phyloP scores from a whole-genome alignment of 2,797 vertebrate genomes.

The Labeo calbasu region DNA sequence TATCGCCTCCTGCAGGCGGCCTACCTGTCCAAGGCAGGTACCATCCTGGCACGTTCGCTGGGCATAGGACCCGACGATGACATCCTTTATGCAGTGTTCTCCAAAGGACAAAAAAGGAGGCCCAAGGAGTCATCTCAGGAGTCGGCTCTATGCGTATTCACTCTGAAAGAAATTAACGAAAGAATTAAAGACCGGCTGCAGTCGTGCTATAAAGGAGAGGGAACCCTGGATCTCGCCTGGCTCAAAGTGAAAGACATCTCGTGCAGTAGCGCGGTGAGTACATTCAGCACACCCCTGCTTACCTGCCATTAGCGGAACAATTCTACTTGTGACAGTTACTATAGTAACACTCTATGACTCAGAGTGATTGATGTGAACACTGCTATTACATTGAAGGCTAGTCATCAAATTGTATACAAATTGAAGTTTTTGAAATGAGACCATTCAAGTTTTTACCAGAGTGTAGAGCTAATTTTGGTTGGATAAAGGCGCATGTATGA shows the following conservation, averaged over 20 bases:
- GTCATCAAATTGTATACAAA: not conserved
- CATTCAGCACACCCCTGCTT: conserved; percentile 19
- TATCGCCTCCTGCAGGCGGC: conserved; percentile 96
- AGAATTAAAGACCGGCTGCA: conserved; percentile 95
- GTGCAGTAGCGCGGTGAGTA: conserved; percentile 97
- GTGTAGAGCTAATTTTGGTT: not conserved
- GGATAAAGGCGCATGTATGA: not conserved
- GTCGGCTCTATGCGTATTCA: conserved; percentile 94
- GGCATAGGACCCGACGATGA: conserved; percentile 87
- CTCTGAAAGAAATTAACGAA: conserved; percentile 93
- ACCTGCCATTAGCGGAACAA: conserved; percentile 10
- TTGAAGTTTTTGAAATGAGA: not conserved
- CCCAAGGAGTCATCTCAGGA: conserved; percentile 91
- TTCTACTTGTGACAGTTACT: not conserved
- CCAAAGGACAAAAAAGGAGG: conserved; percentile 96
- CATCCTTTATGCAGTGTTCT: conserved; percentile 94
- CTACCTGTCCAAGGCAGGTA: conserved; percentile 92
- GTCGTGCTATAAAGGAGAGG: conserved; percentile 97
- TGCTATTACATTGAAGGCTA: not conserved
- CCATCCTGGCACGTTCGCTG: conserved; percentile 87
- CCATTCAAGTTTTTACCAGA: conserved; percentile 6
- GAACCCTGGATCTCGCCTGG: conserved; percentile 96
- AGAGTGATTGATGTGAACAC: not conserved
- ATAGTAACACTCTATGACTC: not conserved
- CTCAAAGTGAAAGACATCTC: conserved; percentile 98